Conservation (phyloP, 2,113 vertebrate genomes). For the Triplophysa siluroides region DNA sequence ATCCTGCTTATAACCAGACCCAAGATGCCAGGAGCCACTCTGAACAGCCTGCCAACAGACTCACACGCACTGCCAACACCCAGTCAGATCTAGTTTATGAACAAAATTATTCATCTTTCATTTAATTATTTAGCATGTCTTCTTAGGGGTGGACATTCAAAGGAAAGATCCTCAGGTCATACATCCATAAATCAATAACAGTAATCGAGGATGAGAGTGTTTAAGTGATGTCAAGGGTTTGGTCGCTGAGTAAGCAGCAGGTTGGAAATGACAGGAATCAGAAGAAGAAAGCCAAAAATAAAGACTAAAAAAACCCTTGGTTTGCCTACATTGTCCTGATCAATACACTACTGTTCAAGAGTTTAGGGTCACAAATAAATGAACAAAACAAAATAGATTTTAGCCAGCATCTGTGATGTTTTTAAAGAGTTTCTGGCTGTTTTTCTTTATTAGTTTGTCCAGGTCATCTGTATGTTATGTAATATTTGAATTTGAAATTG, state of each 20-base stretch:
- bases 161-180: constrained; percentile 11
- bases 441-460: too few species aligned
- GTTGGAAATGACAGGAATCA: not conserved
- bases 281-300: not conserved
- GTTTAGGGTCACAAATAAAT: too few species aligned
- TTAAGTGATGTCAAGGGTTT: not conserved
- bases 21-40: not conserved
- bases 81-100: constrained; percentile 46
- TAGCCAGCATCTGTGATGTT: too few species aligned
- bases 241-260: not conserved
- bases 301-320: not conserved
- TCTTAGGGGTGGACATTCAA: constrained; percentile 22
- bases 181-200: constrained; percentile 8
- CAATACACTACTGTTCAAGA: too few species aligned
- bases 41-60: constrained; percentile 13
- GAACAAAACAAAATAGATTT: too few species aligned
- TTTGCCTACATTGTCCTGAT: too few species aligned
- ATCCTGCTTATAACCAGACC: not conserved
- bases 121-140: constrained; percentile 39
- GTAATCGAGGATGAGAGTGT: constrained; percentile 2
- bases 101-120: constrained; percentile 50
- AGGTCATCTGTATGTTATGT: too few species aligned
- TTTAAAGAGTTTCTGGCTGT: too few species aligned
- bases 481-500: too few species aligned
- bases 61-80: constrained; percentile 1